Evolutionary conservation across 2,888 invertebrate species (phyloP), one percentile per base, ranked within the genome.

Genomic region (Catonia carolina): DNA sequence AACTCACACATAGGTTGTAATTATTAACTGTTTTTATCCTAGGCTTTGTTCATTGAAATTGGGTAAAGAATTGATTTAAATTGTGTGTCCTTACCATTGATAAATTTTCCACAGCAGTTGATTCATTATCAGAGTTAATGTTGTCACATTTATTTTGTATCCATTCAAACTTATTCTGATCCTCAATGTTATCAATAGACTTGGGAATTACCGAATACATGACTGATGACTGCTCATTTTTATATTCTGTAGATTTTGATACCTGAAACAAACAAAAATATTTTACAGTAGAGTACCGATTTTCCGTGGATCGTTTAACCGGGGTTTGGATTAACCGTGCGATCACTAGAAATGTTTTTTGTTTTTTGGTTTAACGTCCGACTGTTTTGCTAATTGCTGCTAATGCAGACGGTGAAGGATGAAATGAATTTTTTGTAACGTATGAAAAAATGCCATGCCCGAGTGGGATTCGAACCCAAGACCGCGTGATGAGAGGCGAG

Each of bases 71-170:
- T 22, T 41, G 41, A 20, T 41, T 41, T 14, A 41, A 41, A 41
- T 41, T 41, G 41, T 41, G 41, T 41, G 15, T 12, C 10, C 41
- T 41, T 41, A 41, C 41, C 41, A 41, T 41, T 39, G 18, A 18
- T 39, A 39, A 39, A 39, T 39, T 39, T 39, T 39, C 39, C 17
- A 39, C 18, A 20, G 41, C 41, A 41, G 41, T 41, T 41, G 41
- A 41, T 20, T 41, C 41, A 41, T 41, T 22, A 41, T 6, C 15
- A 14, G 41, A 20, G 41, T 41, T 41, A 14, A 41, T 41, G 41
- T 12, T 41, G 20, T 15, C 41, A 41, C 10, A 41, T 41, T 41
- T 41, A 41, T 41, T 22, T 41, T 41, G 20, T 41, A 41, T 41
- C 18, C 41, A 41, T n/a, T n/a, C n/a, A n/a, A n/a, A n/a, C 41